Evolutionary conservation across 2,113 vertebrate genomes (phyloP), one percentile per base, ranked within the genome.

Genomic region (Peromyscus polionotus): DNA sequence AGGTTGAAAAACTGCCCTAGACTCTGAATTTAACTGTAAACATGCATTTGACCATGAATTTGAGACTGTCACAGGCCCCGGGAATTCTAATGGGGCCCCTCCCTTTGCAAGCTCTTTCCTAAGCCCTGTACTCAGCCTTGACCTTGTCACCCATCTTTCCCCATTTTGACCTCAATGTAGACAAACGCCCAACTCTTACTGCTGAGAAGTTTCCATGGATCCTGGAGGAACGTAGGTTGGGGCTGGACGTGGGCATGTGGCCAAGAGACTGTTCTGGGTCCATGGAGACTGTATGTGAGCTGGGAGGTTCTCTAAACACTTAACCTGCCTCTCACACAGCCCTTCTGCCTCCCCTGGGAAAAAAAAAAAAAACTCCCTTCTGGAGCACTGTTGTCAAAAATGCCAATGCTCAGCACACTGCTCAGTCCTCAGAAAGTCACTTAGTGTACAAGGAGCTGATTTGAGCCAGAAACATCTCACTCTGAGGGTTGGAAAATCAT

Each of bases 171-270:
- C 36, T 76, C 33, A 5, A 0, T 83, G 36, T 83, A 45, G 19
- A 26, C 24, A 33, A 26, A 63, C 28, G 11, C 10, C 90, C 76
- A 31, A 7, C 39, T 77, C 42, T 31, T 16, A 45, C 12, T 36
- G 28, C 10, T 31, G 22, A 75, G 57, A 85, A 45, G 63, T 1
- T 28, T 81, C 3, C 59, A 63, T 2, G 7, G 28, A 65, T 24
- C 26, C 51, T 33, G 54, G 45, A 80, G 48, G 68, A 65, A 77
- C 61, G 70, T n/a, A 33, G 75, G 36, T 26, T 68, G 22, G 31
- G 31, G n/a, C 12, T 48, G 28, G 33, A 65, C 28, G 11, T 3
- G 2, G 19, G 11, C 1, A 10, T 0, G 0, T 5, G 73, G 0
- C 31, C 16, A 20, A 61, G 45, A 70, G 19, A 33, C 65, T 68